Evolutionary conservation across 2,113 vertebrate species (phyloP).

Genomic region (Planiliza haematocheilus): DNA sequence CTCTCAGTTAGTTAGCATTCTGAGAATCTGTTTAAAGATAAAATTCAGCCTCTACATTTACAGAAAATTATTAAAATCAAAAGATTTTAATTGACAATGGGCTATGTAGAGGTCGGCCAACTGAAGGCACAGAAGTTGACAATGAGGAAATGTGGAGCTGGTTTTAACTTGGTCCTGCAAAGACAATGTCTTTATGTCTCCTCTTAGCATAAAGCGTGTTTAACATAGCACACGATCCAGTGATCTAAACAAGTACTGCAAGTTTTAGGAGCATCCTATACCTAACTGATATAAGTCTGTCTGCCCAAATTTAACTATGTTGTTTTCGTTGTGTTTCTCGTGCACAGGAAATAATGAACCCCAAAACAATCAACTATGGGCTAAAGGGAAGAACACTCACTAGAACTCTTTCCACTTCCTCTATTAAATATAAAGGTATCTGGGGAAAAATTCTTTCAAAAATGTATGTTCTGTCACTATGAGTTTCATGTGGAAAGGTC

Average conservation of each 20-base stretch:
- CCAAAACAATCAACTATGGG: background rate
- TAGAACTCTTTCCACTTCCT: background rate
- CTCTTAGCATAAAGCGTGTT: background rate
- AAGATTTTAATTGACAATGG: background rate
- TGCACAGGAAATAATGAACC: conserved; percentile 15
- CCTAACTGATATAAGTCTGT: background rate
- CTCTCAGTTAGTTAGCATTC: conserved; percentile 14
- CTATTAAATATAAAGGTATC: background rate
- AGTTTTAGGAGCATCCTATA: background rate
- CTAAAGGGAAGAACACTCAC: background rate
- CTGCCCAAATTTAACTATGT: background rate
- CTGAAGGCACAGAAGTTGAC: too few species aligned
- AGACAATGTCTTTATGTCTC: too few species aligned
- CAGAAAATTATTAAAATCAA: conserved; percentile 7
- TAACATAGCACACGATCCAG: background rate
- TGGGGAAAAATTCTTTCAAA: background rate
- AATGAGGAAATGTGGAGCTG: too few species aligned
- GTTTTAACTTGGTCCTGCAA: too few species aligned
- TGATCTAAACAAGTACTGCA: background rate
- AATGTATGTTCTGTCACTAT: background rate
- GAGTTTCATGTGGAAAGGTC: conserved; percentile 2
- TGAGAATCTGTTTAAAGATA: background rate
- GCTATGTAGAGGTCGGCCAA: too few species aligned
- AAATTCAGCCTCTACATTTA: background rate
- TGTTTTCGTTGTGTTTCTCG: too few species aligned